A percentile compares a stretch with the other conserved stretches of the same genome.
Evolutionary conservation across 1,140 invertebrate species (phyloP).

Genomic region (Aphelenchoides fujianensis): DNA sequence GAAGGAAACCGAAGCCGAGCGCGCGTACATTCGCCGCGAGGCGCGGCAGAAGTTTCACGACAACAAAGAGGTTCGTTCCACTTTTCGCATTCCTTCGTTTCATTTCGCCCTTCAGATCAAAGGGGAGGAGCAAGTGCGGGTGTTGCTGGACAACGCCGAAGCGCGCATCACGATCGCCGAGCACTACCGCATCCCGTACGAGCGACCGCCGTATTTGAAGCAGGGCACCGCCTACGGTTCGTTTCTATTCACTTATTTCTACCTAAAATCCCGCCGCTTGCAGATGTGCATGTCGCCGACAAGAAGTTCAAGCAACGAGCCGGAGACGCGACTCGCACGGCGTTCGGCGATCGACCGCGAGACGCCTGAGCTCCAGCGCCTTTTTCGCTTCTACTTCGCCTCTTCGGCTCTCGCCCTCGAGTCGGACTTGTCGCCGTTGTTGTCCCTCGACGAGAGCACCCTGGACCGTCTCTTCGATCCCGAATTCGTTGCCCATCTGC

Average conservation of each 20-base stretch:
- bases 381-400: conserved; percentile 12
- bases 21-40: conserved; percentile 29
- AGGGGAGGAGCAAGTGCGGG: conserved; percentile 18
- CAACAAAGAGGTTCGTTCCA: conserved; percentile 30
- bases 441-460: background rate
- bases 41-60: conserved; percentile 26
- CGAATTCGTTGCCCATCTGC: too few species aligned
- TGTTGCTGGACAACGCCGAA: conserved; percentile 34
- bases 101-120: conserved; percentile 32
- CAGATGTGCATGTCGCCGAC: conserved; percentile 26
- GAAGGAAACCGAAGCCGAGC: conserved; percentile 27
- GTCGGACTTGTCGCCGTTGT: background rate
- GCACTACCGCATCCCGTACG: conserved; percentile 36
- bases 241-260: conserved; percentile 17
- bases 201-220: conserved; percentile 34
- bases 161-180: conserved; percentile 23
- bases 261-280: background rate
- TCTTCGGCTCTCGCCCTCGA: conserved; percentile 3
- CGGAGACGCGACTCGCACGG: background rate
- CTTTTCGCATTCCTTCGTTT: background rate
- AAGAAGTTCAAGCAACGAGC: conserved; percentile 30
- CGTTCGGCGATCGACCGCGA: conserved; percentile 12
- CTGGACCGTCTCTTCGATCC: background rate
- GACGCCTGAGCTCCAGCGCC: background rate
- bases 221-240: conserved; percentile 26